Percentiles rank a stretch among this genome's conserved stretches.
phyloP scores from a whole-genome alignment of 2,888 invertebrate species.

The Argyresthia albistria region DNA sequence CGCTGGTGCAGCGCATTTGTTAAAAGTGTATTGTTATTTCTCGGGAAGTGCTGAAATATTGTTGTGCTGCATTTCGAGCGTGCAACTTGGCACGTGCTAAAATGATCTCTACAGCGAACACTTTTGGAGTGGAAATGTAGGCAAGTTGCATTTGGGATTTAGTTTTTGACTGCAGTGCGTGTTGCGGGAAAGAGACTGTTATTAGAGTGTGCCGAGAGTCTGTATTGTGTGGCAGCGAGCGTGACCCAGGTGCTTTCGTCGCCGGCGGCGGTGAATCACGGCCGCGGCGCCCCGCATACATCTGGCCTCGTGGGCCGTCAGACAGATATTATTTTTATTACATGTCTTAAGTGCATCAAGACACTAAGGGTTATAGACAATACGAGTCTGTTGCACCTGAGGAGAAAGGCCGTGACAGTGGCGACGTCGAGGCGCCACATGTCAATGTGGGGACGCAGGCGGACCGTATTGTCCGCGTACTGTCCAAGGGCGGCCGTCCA shows the following conservation, averaged over 20 bases:
- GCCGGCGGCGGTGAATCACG: constrained; percentile 50
- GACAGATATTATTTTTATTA: constrained; percentile 28
- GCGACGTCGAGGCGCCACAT: neutral
- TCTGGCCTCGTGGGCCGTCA: constrained; percentile 52
- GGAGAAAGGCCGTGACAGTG: neutral
- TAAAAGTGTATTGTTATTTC: constrained; percentile 60
- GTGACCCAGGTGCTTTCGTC: constrained; percentile 27
- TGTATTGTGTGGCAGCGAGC: constrained; percentile 32
- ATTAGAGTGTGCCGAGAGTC: constrained; percentile 19
- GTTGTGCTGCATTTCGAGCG: constrained; percentile 37
- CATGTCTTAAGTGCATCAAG: neutral
- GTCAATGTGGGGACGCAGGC: too few relatives aligned
- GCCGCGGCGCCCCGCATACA: constrained; percentile 49
- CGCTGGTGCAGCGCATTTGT: constrained; percentile 46
- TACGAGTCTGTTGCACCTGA: neutral
- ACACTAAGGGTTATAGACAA: neutral
- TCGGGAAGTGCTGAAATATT: constrained; percentile 60
- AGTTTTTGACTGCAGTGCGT: constrained; percentile 25
- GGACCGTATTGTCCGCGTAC: constrained; percentile 13
- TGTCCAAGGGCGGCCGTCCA: constrained; percentile 37
- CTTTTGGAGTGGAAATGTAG: constrained; percentile 17
- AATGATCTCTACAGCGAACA: constrained; percentile 38
- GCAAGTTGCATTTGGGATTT: constrained; percentile 33
- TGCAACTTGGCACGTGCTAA: constrained; percentile 30
- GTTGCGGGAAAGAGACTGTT: constrained; percentile 17